Evolutionary conservation across 2,797 vertebrate genomes (phyloP).

Genomic region (Myotis myotis): DNA sequence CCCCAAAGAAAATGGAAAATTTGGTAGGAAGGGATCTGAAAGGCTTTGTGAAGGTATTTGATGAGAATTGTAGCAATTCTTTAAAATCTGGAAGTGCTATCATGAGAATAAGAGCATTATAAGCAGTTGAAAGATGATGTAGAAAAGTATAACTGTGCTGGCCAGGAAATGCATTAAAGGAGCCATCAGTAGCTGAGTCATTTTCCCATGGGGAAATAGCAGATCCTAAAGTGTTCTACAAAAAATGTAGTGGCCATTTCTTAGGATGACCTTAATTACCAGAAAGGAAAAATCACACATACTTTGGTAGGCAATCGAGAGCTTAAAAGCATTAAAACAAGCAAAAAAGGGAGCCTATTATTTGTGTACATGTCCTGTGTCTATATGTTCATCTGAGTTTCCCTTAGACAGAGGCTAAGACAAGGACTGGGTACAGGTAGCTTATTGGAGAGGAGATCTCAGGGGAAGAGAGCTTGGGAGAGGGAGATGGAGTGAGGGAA

Average conservation of each 20-base stretch:
- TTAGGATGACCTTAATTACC: slow-evolving; percentile 42
- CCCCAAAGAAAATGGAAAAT: neutral
- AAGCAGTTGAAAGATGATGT: neutral
- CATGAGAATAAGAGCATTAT: neutral
- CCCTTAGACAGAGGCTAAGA: neutral
- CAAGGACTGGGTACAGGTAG: neutral
- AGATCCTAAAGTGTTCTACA: neutral
- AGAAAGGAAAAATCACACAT: slow-evolving; percentile 26
- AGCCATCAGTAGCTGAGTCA: neutral
- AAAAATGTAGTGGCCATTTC: slow-evolving; percentile 16
- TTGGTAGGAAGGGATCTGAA: neutral
- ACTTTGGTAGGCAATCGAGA: neutral
- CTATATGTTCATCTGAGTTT: neutral
- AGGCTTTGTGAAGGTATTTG: neutral
- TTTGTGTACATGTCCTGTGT: neutral
- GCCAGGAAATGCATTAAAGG: slow-evolving; percentile 11
- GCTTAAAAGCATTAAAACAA: neutral
- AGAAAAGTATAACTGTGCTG: neutral
- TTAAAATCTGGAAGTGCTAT: neutral
- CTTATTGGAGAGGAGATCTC: neutral
- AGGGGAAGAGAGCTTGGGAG: fast-evolving
- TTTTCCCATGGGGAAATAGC: neutral
- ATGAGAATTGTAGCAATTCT: neutral
- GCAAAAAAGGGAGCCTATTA: neutral
- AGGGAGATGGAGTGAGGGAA: too few relatives aligned